Evolutionary conservation across 2,888 invertebrate species (phyloP), one percentile per base, ranked within the genome.

Genomic region (Atethmia centrago): DNA sequence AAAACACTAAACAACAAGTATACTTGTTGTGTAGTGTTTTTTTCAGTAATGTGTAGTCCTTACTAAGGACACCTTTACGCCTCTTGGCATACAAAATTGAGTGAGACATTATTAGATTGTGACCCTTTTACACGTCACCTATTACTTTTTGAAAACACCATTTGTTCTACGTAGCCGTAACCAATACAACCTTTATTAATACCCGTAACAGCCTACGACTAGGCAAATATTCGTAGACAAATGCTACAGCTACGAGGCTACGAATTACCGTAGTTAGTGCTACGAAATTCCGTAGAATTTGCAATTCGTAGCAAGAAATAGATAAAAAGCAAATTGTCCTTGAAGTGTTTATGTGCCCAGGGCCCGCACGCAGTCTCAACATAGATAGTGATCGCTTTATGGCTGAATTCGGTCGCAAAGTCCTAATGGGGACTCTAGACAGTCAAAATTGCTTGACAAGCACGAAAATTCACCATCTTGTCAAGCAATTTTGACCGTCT

Each of bases 191-290:
- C 49, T 65, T 28, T 58, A 66, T 63, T 49, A 25, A n/a, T 42
- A 51, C 62, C 36, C n/a, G 8, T 40, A 73, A 70, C 19, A 36
- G 53, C 12, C 71, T 77, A 59, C 58, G 49, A 75, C 74, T 25
- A 72, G 42, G 64, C 61, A 71, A 71, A 83, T 53, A 61, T 71
- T 85, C 75, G 71, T 76, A 80, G 76, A 36, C 16, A 56, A 58
- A 21, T 61, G 79, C 79, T 83, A 78, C 83, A 42, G 70, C 28
- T 83, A 84, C 75, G 68, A 55, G 5, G 71, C 75, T 84, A 84
- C 83, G 80, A 61, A 51, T 79, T 31, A 45, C 12, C 64, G 70
- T 71, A 70, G 55, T 58, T 49, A 55, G 21, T 51, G 83, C 82
- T 82, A 85, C 78, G 74, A 66, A 74, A 70, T 76, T 56, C 7